A percentile compares a stretch with the other conserved stretches of the same genome.
These are phyloP conservation scores for Diploscapter pachys DNA, from an alignment of 1,140 invertebrate species.

Conservation along the genomic window DNA sequence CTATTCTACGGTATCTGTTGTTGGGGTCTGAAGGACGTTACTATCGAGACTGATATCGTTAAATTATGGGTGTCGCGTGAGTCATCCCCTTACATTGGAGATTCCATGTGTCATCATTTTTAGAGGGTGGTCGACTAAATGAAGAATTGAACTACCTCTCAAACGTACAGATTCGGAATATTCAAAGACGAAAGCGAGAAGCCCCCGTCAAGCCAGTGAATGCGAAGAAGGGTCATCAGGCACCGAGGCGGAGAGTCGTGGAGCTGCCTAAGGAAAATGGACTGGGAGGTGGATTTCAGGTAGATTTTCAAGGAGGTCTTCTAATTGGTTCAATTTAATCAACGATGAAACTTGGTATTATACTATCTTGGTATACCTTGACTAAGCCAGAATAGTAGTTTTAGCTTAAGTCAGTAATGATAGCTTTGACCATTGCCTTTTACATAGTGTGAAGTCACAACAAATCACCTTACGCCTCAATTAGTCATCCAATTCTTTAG, in stretches of 20 bases:
- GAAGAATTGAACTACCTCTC: constrained; percentile 49
- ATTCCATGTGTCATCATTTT: constrained; percentile 22
- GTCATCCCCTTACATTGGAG: constrained; percentile 20
- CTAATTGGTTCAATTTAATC: constrained; percentile 53
- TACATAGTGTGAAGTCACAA: too few species aligned
- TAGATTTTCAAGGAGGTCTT: constrained; percentile 42
- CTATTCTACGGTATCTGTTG: constrained; percentile 45
- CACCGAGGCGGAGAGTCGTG: not conserved
- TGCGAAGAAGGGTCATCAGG: too few species aligned
- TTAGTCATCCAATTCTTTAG: constrained; percentile 32
- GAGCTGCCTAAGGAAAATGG: constrained; percentile 54
- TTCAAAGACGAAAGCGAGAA: too few species aligned
- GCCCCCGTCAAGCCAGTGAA: too few species aligned
- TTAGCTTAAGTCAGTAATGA: too few species aligned
- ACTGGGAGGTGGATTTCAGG: constrained; percentile 50
- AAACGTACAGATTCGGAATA: constrained; percentile 19
- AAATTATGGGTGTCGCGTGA: constrained; percentile 58
- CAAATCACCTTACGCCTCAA: too few species aligned
- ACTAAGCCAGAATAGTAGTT: too few species aligned
- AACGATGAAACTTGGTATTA: constrained; percentile 8
- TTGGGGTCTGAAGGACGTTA: constrained; percentile 48
- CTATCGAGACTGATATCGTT: constrained; percentile 57
- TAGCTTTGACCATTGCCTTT: too few species aligned
- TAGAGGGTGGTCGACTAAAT: constrained; percentile 54
- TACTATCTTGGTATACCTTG: too few species aligned